Percentiles rank a stretch among this genome's conserved stretches.
Conservation (phyloP, 2,888 invertebrate species). For the Hirtodrosophila alboralis region DNA sequence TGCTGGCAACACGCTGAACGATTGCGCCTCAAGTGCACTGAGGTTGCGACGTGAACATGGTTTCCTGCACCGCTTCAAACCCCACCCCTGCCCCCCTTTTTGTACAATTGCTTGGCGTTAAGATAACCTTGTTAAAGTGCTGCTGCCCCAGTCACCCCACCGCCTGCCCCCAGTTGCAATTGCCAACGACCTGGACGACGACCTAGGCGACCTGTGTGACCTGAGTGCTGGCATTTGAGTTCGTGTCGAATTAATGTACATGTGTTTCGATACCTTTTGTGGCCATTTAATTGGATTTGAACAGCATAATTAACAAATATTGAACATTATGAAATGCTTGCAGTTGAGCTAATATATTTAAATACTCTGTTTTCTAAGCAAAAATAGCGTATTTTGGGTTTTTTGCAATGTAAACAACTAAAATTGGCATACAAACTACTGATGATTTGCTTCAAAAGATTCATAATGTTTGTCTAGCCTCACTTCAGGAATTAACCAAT, state of each 20-base stretch:
- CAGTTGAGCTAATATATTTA: too few relatives aligned
- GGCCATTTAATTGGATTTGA: conserved; percentile 32
- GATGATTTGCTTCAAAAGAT: too few relatives aligned
- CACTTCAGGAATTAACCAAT: too few relatives aligned
- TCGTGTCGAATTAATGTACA: conserved; percentile 31
- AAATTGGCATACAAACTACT: too few relatives aligned
- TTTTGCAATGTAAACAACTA: too few relatives aligned
- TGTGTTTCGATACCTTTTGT: conserved; percentile 34
- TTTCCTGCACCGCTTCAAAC: conserved; percentile 1
- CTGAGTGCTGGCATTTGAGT: conserved; percentile 16
- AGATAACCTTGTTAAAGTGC: conserved; percentile 71
- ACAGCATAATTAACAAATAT: conserved; percentile 42
- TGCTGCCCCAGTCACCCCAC: background rate
- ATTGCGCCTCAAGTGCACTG: conserved; percentile 73
- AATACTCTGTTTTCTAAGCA: too few relatives aligned
- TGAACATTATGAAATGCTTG: background rate
- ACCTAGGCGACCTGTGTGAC: conserved; percentile 25
- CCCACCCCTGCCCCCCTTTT: conserved; percentile 1
- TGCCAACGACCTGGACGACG: conserved; percentile 28
- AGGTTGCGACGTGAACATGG: conserved; percentile 53
- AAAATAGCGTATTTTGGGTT: too few relatives aligned
- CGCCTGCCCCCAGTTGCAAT: too few relatives aligned
- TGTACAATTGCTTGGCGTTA: conserved; percentile 64
- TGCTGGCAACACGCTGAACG: conserved; percentile 66
- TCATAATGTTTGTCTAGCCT: too few relatives aligned